Conservation (phyloP, 2,113 vertebrate genomes). For the Tichodroma muraria region DNA sequence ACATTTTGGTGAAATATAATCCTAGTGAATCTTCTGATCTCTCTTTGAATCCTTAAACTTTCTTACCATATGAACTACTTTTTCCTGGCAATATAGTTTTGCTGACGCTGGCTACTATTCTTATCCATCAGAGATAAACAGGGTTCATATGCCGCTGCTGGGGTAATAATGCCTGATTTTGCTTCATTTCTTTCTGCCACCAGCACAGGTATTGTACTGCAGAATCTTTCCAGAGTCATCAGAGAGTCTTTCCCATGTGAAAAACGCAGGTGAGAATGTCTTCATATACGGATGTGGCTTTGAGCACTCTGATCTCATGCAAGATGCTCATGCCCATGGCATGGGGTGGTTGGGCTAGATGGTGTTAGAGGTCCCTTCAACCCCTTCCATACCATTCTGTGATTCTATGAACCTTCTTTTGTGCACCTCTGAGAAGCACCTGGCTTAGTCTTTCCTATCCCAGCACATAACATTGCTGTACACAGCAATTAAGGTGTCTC, state of each 20-base stretch:
- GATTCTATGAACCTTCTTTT: not conserved
- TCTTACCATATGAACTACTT: not conserved
- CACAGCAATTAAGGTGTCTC: not conserved
- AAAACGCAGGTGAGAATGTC: not conserved
- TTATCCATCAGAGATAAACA: not conserved
- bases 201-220: not conserved
- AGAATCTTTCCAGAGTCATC: not conserved
- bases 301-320: not conserved
- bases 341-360: not conserved
- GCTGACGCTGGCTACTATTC: not conserved
- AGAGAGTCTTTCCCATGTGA: not conserved
- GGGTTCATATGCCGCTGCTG: not conserved
- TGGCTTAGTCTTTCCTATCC: not conserved
- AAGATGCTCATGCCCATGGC: not conserved
- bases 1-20: not conserved
- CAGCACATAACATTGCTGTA: not conserved
- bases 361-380: not conserved
- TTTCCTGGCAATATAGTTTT: not conserved
- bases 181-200: not conserved
- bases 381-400: not conserved
- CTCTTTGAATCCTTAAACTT: not conserved
- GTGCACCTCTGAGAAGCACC: not conserved
- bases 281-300: not conserved
- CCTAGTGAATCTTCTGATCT: not conserved
- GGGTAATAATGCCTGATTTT: not conserved